Percentiles rank a stretch among this genome's conserved stretches.
Conservation (phyloP, 2,888 invertebrate genomes). For the Ochropleura plecta region DNA sequence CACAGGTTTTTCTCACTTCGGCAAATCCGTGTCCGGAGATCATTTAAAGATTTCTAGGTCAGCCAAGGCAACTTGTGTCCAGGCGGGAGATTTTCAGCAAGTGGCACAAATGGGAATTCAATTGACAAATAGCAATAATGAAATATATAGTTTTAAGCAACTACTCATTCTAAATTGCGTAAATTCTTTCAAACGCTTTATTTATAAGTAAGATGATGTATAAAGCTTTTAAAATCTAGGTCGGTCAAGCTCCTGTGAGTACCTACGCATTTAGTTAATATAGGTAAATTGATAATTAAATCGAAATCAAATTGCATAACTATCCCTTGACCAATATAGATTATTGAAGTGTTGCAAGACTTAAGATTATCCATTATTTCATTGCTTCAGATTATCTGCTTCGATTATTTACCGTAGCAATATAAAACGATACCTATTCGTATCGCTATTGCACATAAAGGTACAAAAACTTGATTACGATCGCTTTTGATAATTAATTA, state of each 20-base stretch:
- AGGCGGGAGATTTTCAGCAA: too few species aligned
- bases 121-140: background rate
- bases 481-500: conserved; percentile 4
- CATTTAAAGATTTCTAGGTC: too few species aligned
- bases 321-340: conserved; percentile 58
- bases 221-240: conserved; percentile 1
- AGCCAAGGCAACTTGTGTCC: too few species aligned
- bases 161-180: background rate
- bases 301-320: conserved; percentile 52
- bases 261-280: conserved; percentile 21
- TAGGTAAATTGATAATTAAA: conserved; percentile 47
- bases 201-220: background rate
- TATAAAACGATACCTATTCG: conserved; percentile 14
- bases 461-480: conserved; percentile 26
- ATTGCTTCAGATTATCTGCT: conserved; percentile 37
- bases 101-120: too few species aligned
- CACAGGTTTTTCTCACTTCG: too few species aligned
- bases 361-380: conserved; percentile 51
- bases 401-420: conserved; percentile 28
- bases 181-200: background rate
- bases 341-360: conserved; percentile 44
- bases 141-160: background rate
- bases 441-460: conserved; percentile 23
- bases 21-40: too few species aligned
- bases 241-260: conserved; percentile 1